Conservation (phyloP, 1,140 invertebrate genomes). For the Episyrphus balteatus region DNA sequence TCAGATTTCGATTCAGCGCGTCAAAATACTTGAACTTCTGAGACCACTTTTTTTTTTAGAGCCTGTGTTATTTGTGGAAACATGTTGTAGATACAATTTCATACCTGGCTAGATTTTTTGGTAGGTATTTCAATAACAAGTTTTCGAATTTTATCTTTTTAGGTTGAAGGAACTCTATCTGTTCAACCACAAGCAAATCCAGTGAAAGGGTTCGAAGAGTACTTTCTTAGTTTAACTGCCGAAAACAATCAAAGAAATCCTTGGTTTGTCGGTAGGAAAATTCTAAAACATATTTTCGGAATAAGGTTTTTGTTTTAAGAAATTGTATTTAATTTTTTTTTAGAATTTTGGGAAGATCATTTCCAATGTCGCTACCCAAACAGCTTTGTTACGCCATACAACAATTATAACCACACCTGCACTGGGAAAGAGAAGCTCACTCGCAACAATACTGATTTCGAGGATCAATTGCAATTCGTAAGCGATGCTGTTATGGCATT, state of each 20-base stretch:
- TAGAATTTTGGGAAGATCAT: slow-evolving; percentile 90
- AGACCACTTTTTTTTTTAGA: too few species aligned
- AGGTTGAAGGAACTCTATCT: slow-evolving; percentile 76
- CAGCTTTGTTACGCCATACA: slow-evolving; percentile 68
- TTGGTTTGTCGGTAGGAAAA: slow-evolving; percentile 77
- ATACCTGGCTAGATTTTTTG: background rate
- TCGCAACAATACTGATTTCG: slow-evolving; percentile 66
- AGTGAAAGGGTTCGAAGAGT: slow-evolving; percentile 76
- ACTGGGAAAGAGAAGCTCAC: slow-evolving; percentile 60
- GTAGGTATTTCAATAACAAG: too few species aligned
- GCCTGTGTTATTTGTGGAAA: too few species aligned
- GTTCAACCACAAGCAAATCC: slow-evolving; percentile 84
- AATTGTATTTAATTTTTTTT: background rate
- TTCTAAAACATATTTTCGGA: background rate
- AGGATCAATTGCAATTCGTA: slow-evolving; percentile 85
- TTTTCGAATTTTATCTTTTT: background rate
- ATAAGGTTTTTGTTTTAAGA: background rate
- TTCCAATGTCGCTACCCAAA: slow-evolving; percentile 75
- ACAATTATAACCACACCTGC: slow-evolving; percentile 58
- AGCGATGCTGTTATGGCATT: slow-evolving; percentile 88
- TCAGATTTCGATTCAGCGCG: too few species aligned
- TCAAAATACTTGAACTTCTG: too few species aligned
- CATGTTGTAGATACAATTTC: too few species aligned
- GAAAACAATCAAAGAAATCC: slow-evolving; percentile 82
- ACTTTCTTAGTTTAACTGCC: slow-evolving; percentile 75